These are phyloP conservation scores for Shinisaurus crocodilurus DNA, from an alignment of 2,113 vertebrate genomes.

Conservation along the genomic window DNA sequence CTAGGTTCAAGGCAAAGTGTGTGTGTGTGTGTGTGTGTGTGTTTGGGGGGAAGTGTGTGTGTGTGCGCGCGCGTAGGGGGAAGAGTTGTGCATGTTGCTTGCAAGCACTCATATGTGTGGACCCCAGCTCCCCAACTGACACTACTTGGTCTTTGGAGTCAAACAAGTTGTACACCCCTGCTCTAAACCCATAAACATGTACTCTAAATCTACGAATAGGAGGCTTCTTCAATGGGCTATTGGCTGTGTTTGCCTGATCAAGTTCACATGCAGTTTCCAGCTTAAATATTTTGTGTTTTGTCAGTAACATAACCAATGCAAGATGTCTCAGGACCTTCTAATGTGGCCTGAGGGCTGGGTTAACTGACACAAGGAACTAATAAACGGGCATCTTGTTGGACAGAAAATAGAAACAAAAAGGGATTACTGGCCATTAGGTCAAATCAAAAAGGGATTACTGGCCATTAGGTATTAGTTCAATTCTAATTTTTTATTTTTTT, in stretches of 20 bases:
- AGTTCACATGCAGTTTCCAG: not conserved
- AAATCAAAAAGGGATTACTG: too few species aligned
- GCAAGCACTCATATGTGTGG: too few species aligned
- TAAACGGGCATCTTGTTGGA: not conserved
- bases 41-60: too few species aligned
- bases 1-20: too few species aligned
- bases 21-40: too few species aligned
- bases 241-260: not conserved
- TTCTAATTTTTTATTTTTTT: not conserved
- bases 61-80: too few species aligned
- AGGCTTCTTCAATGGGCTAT: not conserved
- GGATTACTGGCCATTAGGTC: not conserved
- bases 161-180: too few species aligned
- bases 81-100: too few species aligned
- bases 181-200: not conserved
- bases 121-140: too few species aligned
- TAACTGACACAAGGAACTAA: not conserved
- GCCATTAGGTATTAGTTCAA: constrained; percentile 6
- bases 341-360: not conserved
- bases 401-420: not conserved
- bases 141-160: too few species aligned
- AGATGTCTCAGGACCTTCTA: not conserved
- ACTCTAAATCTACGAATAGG: not conserved
- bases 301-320: not conserved
- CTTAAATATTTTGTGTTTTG: not conserved